phyloP scores from a whole-genome alignment of 1,140 invertebrate genomes.

The Gryllus bimaculatus region DNA sequence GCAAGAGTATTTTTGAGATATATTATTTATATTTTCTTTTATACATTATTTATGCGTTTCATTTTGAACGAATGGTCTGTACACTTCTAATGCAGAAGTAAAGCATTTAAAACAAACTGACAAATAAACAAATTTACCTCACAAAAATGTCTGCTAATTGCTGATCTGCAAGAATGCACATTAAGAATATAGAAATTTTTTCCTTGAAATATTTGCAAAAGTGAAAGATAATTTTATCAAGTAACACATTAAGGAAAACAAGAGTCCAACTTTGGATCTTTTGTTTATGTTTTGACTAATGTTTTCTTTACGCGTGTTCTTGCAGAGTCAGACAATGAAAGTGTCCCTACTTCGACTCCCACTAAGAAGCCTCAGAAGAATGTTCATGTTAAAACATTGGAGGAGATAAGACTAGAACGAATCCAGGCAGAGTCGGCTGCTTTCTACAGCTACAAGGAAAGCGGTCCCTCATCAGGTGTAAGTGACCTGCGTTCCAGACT shows the following conservation, averaged over 20 bases:
- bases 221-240: neutral
- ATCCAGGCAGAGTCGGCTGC: slow-evolving; percentile 57
- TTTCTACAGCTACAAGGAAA: slow-evolving; percentile 46
- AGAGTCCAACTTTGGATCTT: slow-evolving; percentile 8
- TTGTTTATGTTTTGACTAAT: slow-evolving; percentile 16
- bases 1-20: neutral
- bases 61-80: slow-evolving; percentile 9
- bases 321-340: slow-evolving; percentile 64
- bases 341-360: slow-evolving; percentile 46
- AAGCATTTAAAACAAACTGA: slow-evolving; percentile 12
- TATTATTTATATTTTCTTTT: slow-evolving; percentile 9
- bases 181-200: slow-evolving; percentile 14
- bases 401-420: slow-evolving; percentile 53
- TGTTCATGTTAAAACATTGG: slow-evolving; percentile 49
- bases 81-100: slow-evolving; percentile 1
- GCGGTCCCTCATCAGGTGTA: slow-evolving; percentile 13
- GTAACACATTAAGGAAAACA: neutral
- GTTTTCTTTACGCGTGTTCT: slow-evolving; percentile 39
- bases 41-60: slow-evolving; percentile 9
- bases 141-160: slow-evolving; percentile 11
- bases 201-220: neutral
- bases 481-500: slow-evolving; percentile 11
- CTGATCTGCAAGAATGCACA: slow-evolving; percentile 30
- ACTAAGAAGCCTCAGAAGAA: slow-evolving; percentile 36
- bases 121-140: slow-evolving; percentile 17